Percentiles rank a stretch among this genome's conserved stretches.
Conservation (phyloP, 2,113 vertebrate species). For the Trogon surrucura region DNA sequence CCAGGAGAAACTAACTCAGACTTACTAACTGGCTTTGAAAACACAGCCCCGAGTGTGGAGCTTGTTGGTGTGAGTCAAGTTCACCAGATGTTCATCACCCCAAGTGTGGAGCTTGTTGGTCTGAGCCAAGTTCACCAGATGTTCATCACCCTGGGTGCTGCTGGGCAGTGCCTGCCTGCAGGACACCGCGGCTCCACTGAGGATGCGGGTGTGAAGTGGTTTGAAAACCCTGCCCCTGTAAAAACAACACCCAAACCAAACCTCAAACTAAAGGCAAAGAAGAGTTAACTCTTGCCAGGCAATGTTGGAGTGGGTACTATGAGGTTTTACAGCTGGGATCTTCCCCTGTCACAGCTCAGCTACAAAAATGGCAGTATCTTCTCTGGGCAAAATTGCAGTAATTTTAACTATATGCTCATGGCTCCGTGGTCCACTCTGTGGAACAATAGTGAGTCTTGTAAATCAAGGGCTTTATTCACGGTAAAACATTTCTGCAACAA, state of each 20-base stretch:
- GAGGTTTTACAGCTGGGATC: not conserved
- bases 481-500: slow-evolving; percentile 44
- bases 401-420: not conserved
- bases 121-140: not conserved
- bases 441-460: not conserved
- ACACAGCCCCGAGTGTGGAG: no score
- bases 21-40: not conserved
- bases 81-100: not conserved
- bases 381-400: not conserved
- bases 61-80: not conserved
- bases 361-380: not conserved
- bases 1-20: not conserved
- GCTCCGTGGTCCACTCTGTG: not conserved
- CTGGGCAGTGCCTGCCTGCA: rapidly evolving
- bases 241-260: not conserved
- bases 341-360: not conserved
- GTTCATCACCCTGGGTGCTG: not conserved
- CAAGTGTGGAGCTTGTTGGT: not conserved
- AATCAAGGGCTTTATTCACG: slow-evolving; percentile 17
- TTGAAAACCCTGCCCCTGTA: not conserved
- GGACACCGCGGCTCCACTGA: rapidly evolving
- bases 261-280: not conserved
- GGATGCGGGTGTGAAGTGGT: not conserved
- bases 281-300: not conserved
- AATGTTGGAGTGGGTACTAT: not conserved